Evolutionary conservation across 2,888 invertebrate genomes (phyloP), one percentile per base, ranked within the genome.

Genomic region (Pseudococcus longispinus): DNA sequence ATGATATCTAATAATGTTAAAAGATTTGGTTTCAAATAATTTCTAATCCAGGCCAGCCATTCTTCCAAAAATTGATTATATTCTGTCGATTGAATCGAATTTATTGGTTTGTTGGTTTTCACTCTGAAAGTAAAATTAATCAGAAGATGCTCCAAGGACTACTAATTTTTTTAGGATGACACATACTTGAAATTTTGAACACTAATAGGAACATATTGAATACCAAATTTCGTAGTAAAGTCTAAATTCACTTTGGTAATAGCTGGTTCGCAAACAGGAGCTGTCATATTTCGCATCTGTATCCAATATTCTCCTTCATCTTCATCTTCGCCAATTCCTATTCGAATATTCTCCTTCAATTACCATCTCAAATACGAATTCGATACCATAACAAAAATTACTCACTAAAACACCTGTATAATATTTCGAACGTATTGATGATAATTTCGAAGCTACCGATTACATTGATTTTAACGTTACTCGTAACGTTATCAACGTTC

Each of bases 101-200:
- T 70, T 6, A 65, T 32, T 23, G 20, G 29, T 65, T 85, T 85
- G n/a, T 20, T 70, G 11, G 65, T 85, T 85, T 85, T 85, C 6
- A 85, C 23, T 42, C 85, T 85, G n/a, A 5, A 37, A 37, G 20
- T 20, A 20, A 84, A 60, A 13, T 32, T 1, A 65, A 5, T 51
- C 51, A 51, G 51, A 51, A 51, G 4, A 51, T n/a, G n/a, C 5
- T 4, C 15, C 26, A 3, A 51, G 4, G n/a, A n/a, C 0, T n/a
- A 1, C n/a, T 1, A 11, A 15, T 46, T 46, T 15, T 15, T 15
- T 13, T 15, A 1, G 15, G 51, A 80, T 26, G 20, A 20, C 23
- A 80, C 23, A 77, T 86, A 86, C 86, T 77, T 74, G 46, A 86
- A 86, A 80, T 80, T 86, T 86, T 74, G 46, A 13, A 86, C 86